phyloP scores from a whole-genome alignment of 2,888 invertebrate species.

The Troides aeacus region DNA sequence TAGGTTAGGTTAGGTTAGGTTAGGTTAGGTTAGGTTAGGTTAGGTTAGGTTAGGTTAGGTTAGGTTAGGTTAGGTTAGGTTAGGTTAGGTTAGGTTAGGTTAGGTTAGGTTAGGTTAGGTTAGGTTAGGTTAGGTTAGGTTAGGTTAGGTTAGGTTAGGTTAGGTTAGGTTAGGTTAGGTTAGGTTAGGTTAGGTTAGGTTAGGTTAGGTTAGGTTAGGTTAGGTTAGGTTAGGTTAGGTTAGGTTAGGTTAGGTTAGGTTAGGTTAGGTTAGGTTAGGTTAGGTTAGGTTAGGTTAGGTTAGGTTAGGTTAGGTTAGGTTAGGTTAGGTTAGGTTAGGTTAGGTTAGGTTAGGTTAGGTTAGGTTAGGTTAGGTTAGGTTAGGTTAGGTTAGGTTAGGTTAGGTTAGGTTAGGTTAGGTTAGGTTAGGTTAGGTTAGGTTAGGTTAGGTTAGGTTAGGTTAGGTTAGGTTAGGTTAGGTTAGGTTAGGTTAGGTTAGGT shows the following conservation, averaged over 20 bases:
- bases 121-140: constrained; percentile 26
- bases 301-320: constrained; percentile 34
- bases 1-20: constrained; percentile 26
- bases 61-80: constrained; percentile 24
- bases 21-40: constrained; percentile 25
- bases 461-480: constrained; percentile 31
- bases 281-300: constrained; percentile 30
- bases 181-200: constrained; percentile 31
- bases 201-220: constrained; percentile 32
- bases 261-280: constrained; percentile 28
- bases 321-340: constrained; percentile 37
- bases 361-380: constrained; percentile 34
- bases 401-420: constrained; percentile 33
- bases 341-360: constrained; percentile 37
- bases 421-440: constrained; percentile 31
- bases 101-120: constrained; percentile 25
- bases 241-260: constrained; percentile 31
- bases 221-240: constrained; percentile 32
- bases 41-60: constrained; percentile 24
- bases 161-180: constrained; percentile 30
- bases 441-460: constrained; percentile 33
- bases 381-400: constrained; percentile 32
- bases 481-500: constrained; percentile 32
- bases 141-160: constrained; percentile 29
- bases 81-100: constrained; percentile 25